These are phyloP conservation scores for Strix uralensis DNA, from an alignment of 2,113 vertebrate species.

Conservation along the genomic window DNA sequence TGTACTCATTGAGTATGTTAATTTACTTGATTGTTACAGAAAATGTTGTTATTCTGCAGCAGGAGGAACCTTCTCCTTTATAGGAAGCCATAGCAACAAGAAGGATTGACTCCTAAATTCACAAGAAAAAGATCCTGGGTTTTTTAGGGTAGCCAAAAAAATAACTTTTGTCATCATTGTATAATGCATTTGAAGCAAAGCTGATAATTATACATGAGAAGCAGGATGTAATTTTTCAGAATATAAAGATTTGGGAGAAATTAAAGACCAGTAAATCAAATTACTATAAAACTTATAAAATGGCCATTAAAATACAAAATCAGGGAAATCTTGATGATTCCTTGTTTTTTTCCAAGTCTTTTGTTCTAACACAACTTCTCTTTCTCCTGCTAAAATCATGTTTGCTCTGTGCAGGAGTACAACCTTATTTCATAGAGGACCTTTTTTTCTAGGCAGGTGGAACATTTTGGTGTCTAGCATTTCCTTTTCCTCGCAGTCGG, in stretches of 20 bases:
- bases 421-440: background rate
- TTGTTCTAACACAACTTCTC: background rate
- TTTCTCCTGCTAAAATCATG: background rate
- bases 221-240: background rate
- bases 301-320: background rate
- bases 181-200: background rate
- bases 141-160: background rate
- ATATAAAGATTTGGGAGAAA: background rate
- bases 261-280: background rate
- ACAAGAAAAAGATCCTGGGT: conserved; percentile 1
- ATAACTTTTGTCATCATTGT: background rate
- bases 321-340: background rate
- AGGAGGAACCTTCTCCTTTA: background rate
- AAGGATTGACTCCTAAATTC: conserved; percentile 8
- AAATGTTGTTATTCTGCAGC: background rate
- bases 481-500: background rate
- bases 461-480: background rate
- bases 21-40: background rate
- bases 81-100: conserved; percentile 18
- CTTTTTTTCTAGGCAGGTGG: background rate
- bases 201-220: background rate
- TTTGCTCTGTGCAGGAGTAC: background rate
- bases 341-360: background rate
- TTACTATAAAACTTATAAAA: background rate
- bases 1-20: background rate